Evolutionary conservation across 1,140 invertebrate genomes (phyloP), one percentile per base, ranked within the genome.

Genomic region (Penaeus vannamei): DNA sequence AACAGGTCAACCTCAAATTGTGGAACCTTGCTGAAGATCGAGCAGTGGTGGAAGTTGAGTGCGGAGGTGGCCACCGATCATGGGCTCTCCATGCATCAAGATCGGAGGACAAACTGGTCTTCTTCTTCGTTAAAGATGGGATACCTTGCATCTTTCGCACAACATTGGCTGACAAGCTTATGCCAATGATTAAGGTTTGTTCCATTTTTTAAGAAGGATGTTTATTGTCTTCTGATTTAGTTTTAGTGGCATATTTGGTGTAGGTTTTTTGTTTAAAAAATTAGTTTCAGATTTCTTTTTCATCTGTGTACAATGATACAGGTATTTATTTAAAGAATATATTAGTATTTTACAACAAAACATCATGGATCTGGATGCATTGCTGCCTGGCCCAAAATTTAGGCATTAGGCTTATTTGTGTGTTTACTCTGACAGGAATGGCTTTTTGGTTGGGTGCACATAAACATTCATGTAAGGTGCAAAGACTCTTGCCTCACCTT

Each of bases 51-150:
- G 87, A 89, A 29, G 83, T 89, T 3, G 87, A 89, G 53, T 89
- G 87, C 84, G 87, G 87, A 12, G 87, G 87, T 26, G 87, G 82
- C 59, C 87, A 89, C 53, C 87, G 87, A 3, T 89, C 87, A n/a
- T 89, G 87, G 87, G 82, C 62, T 36, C 72, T 89, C 20, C 26
- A 53, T 22, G 29, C 64, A 22, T 84, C 69, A 5, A 60, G 62
- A 23, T 22, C 5, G 36, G 32, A 83, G 26, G n/a, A 84, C n/a
- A 12, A 79, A 29, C 69, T 89, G 22, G 66, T 80, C n/a, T 89
- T 64, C 61, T 22, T 79, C 14, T 89, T 84, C n/a, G 32, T 89
- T n/a, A 89, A 89, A 77, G 87, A 80, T 62, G 72, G 64, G 8
- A 53, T 8, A 46, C 81, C 82, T 23, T 84, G 62, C 82, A 89